Evolutionary conservation across 1,140 invertebrate species (phyloP), one percentile per base, ranked within the genome.

Genomic region (Pseudomyrmex gracilis): DNA sequence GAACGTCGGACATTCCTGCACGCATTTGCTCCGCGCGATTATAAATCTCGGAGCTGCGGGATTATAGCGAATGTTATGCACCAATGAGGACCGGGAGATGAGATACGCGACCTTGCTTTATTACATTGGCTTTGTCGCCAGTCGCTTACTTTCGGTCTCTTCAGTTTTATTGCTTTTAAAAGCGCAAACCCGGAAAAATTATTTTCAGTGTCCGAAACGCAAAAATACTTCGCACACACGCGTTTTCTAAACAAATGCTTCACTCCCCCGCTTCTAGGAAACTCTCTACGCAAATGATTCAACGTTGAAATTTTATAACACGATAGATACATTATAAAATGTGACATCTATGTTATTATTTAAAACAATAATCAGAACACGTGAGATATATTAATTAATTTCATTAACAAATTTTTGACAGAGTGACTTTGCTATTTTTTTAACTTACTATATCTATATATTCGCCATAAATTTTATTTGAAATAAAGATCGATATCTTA

Each of bases 1-100:
- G 84, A 92, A 90, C 91, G 85, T 90, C 91, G 86, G 77, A 89
- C 92, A 94, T 93, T 94, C 92, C 91, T 93, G 92, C 91, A 91
- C 90, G 92, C 93, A 91, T 93, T 92, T 89, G 82, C 92, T 83
- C 85, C 90, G 87, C 84, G 90, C 89, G 92, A 93, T 92, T 92
- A 86, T 94, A 93, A 94, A 94, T 94, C 93, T 91, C 89, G 84
- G 77, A 88, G 82, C 85, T 61, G 88, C 82, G 74, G 64, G 90
- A 85, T 90, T 91, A 90, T 91, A 89, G 84, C 87, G 90, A 90
- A 92, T 90, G 89, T 93, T 93, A 93, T 91, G 90, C 91, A 91
- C 90, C 93, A 92, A 93, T 93, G 92, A 91, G 89, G 82, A 80
- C 22, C 34, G 63, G 86, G 73, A 80, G 83, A 91, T 92, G 92